Evolutionary conservation across 2,797 vertebrate species (phyloP), one percentile per base, ranked within the genome.

Genomic region (Danio albolineatus): DNA sequence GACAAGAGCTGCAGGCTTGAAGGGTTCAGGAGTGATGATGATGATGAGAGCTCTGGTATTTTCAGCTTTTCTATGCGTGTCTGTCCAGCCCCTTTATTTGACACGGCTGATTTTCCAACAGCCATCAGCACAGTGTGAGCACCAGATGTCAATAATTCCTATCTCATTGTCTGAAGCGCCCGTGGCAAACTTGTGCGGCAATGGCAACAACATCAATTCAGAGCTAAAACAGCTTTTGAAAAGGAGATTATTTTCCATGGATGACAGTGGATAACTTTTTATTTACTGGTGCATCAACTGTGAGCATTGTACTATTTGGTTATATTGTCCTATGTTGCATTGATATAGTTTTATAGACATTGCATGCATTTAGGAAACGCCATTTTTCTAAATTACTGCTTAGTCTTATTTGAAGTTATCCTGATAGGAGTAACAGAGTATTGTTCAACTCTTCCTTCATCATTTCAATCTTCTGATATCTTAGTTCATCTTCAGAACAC

Each of bases 91-190:
- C 82, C 75, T 60, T 69, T 84, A 39, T 79, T 78, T 82, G 86
- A 88, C 82, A 83, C 36, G 17, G 43, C 38, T 57, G 67, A 76
- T 81, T 87, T 80, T 83, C 56, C 76, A 82, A 83, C 82, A 87
- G 74, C 9, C 71, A 76, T 59, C 39, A 49, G 36, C 67, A 41
- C 74, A 78, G 80, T 80, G 82, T 69, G 74, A 78, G 79, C 69
- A 48, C 65, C 72, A 74, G 21, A 76, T 57, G 54, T 93, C 90
- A 86, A 93, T 93, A 89, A 80, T 77, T 88, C 84, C 74, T 67
- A 67, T 74, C 82, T 53, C 65, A 49, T 28, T 46, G 48, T 66
- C 59, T 49, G 39, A 66, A 78, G 28, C 72, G 84, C 85, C 69
- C 10, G n/a, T 2, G 70, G 80, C 72, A 60, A 78, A 66, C 53